These are phyloP conservation scores for Eristalis arbustorum DNA, from an alignment of 2,888 invertebrate genomes.

Conservation along the genomic window DNA sequence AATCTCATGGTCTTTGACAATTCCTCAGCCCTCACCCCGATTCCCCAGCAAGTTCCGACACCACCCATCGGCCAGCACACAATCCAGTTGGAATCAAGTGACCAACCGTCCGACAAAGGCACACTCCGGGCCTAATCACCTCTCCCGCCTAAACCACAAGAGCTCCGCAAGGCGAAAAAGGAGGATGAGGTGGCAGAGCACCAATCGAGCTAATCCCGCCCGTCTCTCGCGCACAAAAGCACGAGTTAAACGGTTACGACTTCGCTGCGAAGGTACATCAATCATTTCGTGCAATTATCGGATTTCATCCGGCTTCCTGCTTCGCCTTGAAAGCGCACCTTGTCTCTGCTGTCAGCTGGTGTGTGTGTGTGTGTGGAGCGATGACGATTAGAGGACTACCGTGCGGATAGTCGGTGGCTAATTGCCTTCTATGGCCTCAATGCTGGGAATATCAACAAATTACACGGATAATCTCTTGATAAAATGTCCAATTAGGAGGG, in stretches of 20 bases:
- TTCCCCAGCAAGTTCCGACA: neutral
- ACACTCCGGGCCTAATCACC: constrained; percentile 52
- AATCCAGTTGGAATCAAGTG: neutral
- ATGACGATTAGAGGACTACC: constrained; percentile 20
- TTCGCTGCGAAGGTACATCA: constrained; percentile 53
- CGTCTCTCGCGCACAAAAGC: neutral
- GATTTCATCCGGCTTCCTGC: constrained; percentile 39
- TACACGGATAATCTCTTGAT: constrained; percentile 57
- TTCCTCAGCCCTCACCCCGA: too few relatives aligned
- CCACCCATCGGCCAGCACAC: neutral
- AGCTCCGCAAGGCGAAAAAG: neutral
- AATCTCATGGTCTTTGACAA: too few relatives aligned
- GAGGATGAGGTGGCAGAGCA: neutral
- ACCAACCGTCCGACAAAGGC: constrained; percentile 26
- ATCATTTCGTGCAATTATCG: constrained; percentile 65
- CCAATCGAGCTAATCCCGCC: neutral
- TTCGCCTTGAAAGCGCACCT: neutral
- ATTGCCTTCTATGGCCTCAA: constrained; percentile 45
- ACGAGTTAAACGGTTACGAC: constrained; percentile 51
- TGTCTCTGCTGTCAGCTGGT: too few relatives aligned
- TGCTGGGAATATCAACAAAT: constrained; percentile 58
- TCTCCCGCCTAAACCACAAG: neutral
- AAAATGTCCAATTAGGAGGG: constrained; percentile 51
- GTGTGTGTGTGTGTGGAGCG: neutral
- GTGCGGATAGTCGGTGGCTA: constrained; percentile 34